Base-by-base conservation (phyloP, 1,140 invertebrate genomes). In the Centruroides vittatus region DNA sequence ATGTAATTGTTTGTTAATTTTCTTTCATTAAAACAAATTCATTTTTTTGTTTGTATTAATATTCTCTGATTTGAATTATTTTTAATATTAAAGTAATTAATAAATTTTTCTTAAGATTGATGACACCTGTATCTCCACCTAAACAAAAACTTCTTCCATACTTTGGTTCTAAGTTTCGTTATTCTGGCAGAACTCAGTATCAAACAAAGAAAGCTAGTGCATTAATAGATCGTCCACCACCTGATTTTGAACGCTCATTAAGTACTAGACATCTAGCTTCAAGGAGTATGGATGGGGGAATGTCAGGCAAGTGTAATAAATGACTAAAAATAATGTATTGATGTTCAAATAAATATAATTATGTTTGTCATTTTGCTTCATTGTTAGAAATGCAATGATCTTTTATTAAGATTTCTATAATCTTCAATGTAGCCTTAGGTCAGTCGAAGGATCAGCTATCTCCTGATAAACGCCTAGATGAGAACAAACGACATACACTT, bases 171-270 rank as follows among this genome's bases (percentile, higher is more conserved):
- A 89, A 88, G 67, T 98, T 95, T 78, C 84, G 93, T 50, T 98
- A 95, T 76, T 92, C 89, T 55, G 93, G 94, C 5, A 81, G 93
- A 69, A 98, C 95, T 60, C 89, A 95, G 73, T 95, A 94, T 74
- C 93, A 98, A 78, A 90, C 91, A 13, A 86, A 88, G 68, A 86
- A 88, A 72, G 84, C 83, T 5, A 73, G 74, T 46, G 69, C 71
- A 46, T 81, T 85, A 3, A 90, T 93, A 52, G 85, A 89, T 66
- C 79, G 93, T 67, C 84, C 86, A 59, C 86, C 88, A 46, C 92
- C 92, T 10, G 83, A 84, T 70, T 96, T 97, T 73, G 82, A 91
- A 70, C 78, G 93, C 67, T 85, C 89, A 54, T 80, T 93, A 57
- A 93, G 88, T 67, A 85, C 84, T 52, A 79, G 88, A 67, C 79